These are phyloP conservation scores for Dasyprocta punctata DNA, from an alignment of 2,113 vertebrate species.

Conservation along the genomic window DNA sequence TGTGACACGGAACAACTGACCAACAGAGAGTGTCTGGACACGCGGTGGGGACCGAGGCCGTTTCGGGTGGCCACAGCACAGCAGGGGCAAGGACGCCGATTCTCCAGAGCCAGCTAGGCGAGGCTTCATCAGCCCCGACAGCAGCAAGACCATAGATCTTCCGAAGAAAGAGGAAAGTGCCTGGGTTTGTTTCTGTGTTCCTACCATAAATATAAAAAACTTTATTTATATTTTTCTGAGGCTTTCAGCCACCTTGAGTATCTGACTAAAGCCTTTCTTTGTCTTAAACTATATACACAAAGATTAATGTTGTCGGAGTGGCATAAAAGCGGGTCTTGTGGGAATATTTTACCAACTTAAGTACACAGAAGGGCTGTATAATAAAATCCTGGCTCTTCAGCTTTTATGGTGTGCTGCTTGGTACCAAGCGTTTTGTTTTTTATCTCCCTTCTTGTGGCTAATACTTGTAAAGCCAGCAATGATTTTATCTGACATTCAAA, in stretches of 20 bases:
- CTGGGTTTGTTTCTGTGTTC: not conserved
- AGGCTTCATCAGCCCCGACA: not conserved
- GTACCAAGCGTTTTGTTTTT: not conserved
- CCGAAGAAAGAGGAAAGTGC: not conserved
- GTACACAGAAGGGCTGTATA: not conserved
- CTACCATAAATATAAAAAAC: not conserved
- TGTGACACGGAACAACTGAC: not conserved
- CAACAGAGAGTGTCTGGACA: not conserved
- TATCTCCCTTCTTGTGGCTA: constrained; percentile 27
- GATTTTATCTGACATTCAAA: constrained; percentile 58
- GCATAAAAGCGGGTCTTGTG: not conserved
- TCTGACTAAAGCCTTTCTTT: constrained; percentile 46
- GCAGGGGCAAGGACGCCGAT: not conserved
- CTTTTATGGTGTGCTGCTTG: not conserved
- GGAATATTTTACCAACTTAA: constrained; percentile 49
- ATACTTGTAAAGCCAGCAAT: constrained; percentile 34
- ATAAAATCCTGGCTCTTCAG: not conserved
- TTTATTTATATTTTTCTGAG: constrained; percentile 32
- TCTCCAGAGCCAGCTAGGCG: not conserved
- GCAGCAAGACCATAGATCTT: not conserved
- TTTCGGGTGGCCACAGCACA: not conserved
- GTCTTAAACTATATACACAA: constrained; percentile 26
- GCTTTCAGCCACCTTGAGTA: not conserved
- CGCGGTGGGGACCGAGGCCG: too few relatives aligned
- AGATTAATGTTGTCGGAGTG: constrained; percentile 29